Conservation (phyloP, 1,140 invertebrate genomes). For the Sycophila sp. region DNA sequence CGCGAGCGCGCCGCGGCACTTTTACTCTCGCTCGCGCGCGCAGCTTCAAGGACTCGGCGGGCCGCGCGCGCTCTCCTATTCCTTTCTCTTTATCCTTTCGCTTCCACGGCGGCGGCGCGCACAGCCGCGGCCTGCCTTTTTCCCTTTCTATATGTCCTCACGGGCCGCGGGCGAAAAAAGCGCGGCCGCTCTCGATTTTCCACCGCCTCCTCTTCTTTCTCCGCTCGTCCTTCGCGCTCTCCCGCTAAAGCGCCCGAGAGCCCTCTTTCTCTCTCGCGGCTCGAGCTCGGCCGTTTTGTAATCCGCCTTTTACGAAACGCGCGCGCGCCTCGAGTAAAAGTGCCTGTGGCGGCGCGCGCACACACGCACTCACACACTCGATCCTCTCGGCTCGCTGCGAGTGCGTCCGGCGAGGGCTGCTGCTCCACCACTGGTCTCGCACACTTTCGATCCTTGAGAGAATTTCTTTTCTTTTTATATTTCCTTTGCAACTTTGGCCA, state of each 20-base stretch:
- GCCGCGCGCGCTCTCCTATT: slow-evolving; percentile 13
- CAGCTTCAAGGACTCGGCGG: slow-evolving; percentile 29
- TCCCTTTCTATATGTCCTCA: slow-evolving; percentile 9
- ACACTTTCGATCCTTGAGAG: neutral
- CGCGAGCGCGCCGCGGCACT: slow-evolving; percentile 5
- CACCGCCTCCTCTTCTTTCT: neutral
- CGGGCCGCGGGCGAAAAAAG: neutral
- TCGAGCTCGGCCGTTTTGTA: slow-evolving; percentile 55
- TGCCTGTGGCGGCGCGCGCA: slow-evolving; percentile 15
- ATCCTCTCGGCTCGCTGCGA: slow-evolving; percentile 3
- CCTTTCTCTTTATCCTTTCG: slow-evolving; percentile 37
- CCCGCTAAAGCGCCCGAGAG: slow-evolving; percentile 9
- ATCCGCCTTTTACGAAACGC: slow-evolving; percentile 61
- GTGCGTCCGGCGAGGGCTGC: too few relatives aligned
- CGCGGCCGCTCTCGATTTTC: neutral
- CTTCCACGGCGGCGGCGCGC: slow-evolving; percentile 8
- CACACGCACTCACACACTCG: neutral
- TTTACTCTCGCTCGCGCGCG: slow-evolving; percentile 25
- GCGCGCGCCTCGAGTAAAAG: slow-evolving; percentile 28
- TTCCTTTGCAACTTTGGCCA: neutral
- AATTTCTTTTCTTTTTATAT: slow-evolving; percentile 5
- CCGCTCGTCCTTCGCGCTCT: slow-evolving; percentile 15
- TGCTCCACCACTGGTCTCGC: too few relatives aligned
- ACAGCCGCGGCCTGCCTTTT: too few relatives aligned
- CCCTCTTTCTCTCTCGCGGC: slow-evolving; percentile 38